These are phyloP conservation scores for Amorpha juglandis DNA, from an alignment of 2,888 invertebrate genomes.

Conservation along the genomic window DNA sequence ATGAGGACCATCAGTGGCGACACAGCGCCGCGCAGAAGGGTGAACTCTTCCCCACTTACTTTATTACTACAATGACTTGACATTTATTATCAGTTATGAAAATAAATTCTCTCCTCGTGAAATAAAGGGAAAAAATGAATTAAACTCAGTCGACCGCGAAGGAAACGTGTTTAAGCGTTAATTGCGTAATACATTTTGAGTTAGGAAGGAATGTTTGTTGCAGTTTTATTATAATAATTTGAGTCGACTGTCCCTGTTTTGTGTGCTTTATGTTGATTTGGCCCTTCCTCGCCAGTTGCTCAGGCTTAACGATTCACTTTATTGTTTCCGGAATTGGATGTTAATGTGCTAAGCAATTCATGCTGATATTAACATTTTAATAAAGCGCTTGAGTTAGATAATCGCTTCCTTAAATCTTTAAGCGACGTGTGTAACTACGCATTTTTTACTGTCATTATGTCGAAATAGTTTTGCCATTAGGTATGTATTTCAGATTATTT, in stretches of 20 bases:
- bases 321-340: conserved; percentile 56
- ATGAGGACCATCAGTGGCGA: conserved; percentile 32
- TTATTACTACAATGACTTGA: conserved; percentile 77
- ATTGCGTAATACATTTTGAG: conserved; percentile 66
- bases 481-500: conserved; percentile 26
- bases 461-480: not conserved
- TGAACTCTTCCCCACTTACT: conserved; percentile 60
- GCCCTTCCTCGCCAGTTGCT: conserved; percentile 42
- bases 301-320: conserved; percentile 59
- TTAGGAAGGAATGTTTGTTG: conserved; percentile 56
- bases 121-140: conserved; percentile 69
- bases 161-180: conserved; percentile 60
- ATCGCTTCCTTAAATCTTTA: conserved; percentile 30
- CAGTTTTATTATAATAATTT: conserved; percentile 63
- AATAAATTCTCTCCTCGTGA: conserved; percentile 68
- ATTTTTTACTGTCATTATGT: conserved; percentile 17
- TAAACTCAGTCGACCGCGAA: conserved; percentile 59
- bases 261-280: conserved; percentile 45
- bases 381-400: conserved; percentile 20
- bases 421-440: conserved; percentile 30
- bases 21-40: conserved; percentile 44
- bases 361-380: conserved; percentile 27
- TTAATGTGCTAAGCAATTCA: conserved; percentile 51
- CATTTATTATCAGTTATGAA: conserved; percentile 80
- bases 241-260: conserved; percentile 49